Conservation (phyloP, 2,113 vertebrate species). For the Cololabis saira region DNA sequence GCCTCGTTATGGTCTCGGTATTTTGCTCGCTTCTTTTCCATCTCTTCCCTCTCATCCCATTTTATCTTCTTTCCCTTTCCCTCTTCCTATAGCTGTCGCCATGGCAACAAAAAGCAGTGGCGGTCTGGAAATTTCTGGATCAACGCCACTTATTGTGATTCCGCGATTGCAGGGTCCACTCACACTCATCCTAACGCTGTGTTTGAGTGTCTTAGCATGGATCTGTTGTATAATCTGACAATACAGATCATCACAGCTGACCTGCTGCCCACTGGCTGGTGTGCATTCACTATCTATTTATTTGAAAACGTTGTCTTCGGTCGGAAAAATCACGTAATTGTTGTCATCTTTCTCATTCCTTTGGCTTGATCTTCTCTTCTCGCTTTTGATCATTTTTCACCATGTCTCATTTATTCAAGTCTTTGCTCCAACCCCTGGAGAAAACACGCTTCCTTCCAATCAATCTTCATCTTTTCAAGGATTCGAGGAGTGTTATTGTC, state of each 20-base stretch:
- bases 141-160: slow-evolving; percentile 30
- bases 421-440: not conserved
- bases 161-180: slow-evolving; percentile 36
- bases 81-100: slow-evolving; percentile 46
- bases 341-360: not conserved
- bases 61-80: slow-evolving; percentile 33
- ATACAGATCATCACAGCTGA: slow-evolving; percentile 43
- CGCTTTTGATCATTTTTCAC: not conserved
- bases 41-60: slow-evolving; percentile 1
- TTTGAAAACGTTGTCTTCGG: not conserved
- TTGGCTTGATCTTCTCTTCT: not conserved
- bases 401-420: slow-evolving; percentile 2
- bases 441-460: slow-evolving; percentile 19
- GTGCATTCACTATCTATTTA: not conserved
- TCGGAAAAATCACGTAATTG: not conserved
- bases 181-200: slow-evolving; percentile 17
- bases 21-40: slow-evolving; percentile 20
- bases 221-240: slow-evolving; percentile 62
- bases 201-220: slow-evolving; percentile 27
- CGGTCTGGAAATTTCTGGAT: slow-evolving; percentile 61
- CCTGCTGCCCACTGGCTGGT: slow-evolving; percentile 21
- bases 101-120: slow-evolving; percentile 56
- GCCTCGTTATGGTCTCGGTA: slow-evolving; percentile 38
- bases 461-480: slow-evolving; percentile 31
- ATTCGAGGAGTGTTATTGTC: too few species aligned